These are phyloP conservation scores for Ranitomeya variabilis DNA, from an alignment of 2,113 vertebrate genomes.

Conservation along the genomic window DNA sequence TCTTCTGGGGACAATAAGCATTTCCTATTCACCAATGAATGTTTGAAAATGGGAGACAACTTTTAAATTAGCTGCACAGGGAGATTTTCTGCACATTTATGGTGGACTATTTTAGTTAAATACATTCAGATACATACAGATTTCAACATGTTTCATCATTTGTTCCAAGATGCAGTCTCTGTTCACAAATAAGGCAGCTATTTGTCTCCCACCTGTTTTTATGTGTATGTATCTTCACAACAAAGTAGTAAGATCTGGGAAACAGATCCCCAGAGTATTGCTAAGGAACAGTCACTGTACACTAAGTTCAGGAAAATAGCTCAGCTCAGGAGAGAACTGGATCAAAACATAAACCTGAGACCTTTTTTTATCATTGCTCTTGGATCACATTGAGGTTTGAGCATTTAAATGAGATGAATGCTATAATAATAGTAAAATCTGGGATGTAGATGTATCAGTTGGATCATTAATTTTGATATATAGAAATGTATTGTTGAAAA, in stretches of 20 bases:
- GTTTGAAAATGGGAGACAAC: slow-evolving; percentile 24
- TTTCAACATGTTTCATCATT: slow-evolving; percentile 53
- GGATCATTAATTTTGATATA: neutral
- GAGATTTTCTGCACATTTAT: slow-evolving; percentile 7
- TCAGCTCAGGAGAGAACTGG: slow-evolving; percentile 14
- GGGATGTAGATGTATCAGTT: neutral
- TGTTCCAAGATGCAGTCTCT: neutral
- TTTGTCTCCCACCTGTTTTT: slow-evolving; percentile 36
- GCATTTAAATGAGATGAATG: neutral
- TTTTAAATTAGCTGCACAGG: slow-evolving; percentile 25
- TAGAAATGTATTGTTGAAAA: neutral
- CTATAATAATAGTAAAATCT: neutral
- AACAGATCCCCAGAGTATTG: slow-evolving; percentile 1
- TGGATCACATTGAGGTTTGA: neutral
- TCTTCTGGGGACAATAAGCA: slow-evolving; percentile 18
- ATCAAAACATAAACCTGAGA: neutral
- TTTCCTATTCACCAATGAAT: slow-evolving; percentile 45
- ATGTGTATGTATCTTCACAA: slow-evolving; percentile 35
- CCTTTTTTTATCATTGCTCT: neutral
- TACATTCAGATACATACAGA: slow-evolving; percentile 7
- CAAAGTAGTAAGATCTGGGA: slow-evolving; percentile 48
- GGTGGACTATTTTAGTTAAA: neutral
- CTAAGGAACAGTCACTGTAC: neutral
- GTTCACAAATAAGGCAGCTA: slow-evolving; percentile 31
- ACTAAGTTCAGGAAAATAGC: slow-evolving; percentile 1